phyloP scores from a whole-genome alignment of 2,888 invertebrate genomes.

The Drosophila cracens region DNA sequence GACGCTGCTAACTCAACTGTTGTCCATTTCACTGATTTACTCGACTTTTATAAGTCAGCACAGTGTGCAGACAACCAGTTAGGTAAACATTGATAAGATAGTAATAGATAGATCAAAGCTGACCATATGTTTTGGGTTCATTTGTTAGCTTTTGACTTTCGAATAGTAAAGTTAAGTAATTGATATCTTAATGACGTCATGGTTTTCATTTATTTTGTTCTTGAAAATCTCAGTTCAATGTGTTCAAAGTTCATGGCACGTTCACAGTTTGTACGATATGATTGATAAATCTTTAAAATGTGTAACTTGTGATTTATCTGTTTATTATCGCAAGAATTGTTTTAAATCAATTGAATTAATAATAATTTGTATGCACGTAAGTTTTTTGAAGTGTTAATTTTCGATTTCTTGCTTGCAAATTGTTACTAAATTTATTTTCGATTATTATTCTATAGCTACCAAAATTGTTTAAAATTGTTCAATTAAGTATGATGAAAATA shows the following conservation, averaged over 20 bases:
- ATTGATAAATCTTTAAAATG: background rate
- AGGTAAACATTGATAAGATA: constrained; percentile 41
- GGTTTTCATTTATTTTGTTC: background rate
- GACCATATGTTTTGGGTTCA: background rate
- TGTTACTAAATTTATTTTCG: no score
- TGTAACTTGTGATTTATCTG: background rate
- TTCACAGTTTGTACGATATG: background rate
- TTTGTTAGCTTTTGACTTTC: background rate
- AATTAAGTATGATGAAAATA: background rate
- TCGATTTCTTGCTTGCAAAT: no score
- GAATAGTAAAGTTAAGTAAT: background rate
- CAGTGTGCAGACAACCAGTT: background rate
- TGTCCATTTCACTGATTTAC: constrained; percentile 21
- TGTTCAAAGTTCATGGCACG: constrained; percentile 3
- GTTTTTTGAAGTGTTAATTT: no score
- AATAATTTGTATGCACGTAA: no score
- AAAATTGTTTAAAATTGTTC: background rate
- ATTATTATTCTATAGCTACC: background rate
- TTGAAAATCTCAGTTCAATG: background rate
- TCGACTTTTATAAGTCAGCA: constrained; percentile 56
- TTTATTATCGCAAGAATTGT: no score
- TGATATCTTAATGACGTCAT: constrained; percentile 31
- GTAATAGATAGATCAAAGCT: constrained; percentile 29
- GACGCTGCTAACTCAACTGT: constrained; percentile 31
- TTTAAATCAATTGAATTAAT: background rate